A percentile compares a stretch with the other conserved stretches of the same genome.
Conservation (phyloP, 2,888 invertebrate genomes). For the Heteropelma amictum region DNA sequence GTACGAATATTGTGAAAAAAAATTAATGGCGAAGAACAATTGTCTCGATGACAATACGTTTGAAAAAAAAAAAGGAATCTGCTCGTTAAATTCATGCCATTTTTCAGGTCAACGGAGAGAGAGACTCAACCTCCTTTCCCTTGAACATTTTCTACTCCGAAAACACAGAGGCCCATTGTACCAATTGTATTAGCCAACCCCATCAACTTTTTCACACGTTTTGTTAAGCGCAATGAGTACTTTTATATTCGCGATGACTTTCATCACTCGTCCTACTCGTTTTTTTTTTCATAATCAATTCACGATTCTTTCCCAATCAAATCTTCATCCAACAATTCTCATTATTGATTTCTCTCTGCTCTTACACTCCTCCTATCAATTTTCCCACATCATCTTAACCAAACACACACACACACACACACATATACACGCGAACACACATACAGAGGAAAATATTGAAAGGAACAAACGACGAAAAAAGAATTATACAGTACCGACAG, state of each 20-base stretch:
- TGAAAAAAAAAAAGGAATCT: constrained; percentile 3
- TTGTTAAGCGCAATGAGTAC: constrained; percentile 20
- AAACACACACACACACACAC: not conserved
- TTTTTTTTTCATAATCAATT: constrained; percentile 48
- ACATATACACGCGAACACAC: not conserved
- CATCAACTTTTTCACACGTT: constrained; percentile 26
- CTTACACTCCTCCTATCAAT: not conserved
- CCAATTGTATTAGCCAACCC: constrained; percentile 48
- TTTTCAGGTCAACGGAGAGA: constrained; percentile 69
- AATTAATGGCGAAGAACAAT: constrained; percentile 27
- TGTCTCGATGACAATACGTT: constrained; percentile 35
- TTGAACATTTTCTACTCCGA: constrained; percentile 62
- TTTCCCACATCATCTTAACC: not conserved
- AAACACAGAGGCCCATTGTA: constrained; percentile 58
- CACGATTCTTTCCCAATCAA: constrained; percentile 55
- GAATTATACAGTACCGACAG: constrained; percentile 51
- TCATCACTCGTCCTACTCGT: constrained; percentile 42
- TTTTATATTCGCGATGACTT: constrained; percentile 40
- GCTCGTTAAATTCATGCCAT: constrained; percentile 56
- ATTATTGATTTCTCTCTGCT: not conserved
- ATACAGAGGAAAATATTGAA: constrained; percentile 19
- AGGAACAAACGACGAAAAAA: not conserved
- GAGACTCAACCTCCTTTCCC: constrained; percentile 57
- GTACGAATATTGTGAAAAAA: constrained; percentile 6
- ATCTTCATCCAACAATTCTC: not conserved